Evolutionary conservation across 2,113 vertebrate genomes (phyloP).

Genomic region (Python bivittatus): DNA sequence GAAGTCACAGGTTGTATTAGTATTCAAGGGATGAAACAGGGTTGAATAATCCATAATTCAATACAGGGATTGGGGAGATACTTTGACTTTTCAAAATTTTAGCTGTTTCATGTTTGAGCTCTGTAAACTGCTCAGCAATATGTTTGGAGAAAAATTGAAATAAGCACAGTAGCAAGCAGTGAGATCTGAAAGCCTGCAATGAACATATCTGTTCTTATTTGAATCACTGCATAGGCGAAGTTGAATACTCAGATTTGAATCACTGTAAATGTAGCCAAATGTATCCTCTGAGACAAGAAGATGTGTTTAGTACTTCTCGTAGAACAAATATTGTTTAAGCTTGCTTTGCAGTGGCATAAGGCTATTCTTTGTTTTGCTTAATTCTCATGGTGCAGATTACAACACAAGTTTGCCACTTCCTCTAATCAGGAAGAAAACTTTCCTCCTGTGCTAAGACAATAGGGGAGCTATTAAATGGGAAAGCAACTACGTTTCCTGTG

Average conservation of each 20-base stretch:
- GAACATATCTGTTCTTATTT: not conserved
- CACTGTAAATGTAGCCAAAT: not conserved
- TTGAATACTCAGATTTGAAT: not conserved
- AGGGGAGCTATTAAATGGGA: constrained; percentile 23
- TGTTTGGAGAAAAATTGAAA: not conserved
- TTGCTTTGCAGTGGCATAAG: not conserved
- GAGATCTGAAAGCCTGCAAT: not conserved
- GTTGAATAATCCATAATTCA: not conserved
- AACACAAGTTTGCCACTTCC: not conserved
- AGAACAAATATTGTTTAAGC: not conserved
- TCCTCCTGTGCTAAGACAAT: constrained; percentile 15
- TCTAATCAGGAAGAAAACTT: constrained; percentile 14
- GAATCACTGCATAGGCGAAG: not conserved
- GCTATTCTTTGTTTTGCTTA: constrained; percentile 1
- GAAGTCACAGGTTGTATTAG: not conserved
- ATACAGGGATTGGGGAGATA: not conserved
- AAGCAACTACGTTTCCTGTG: constrained; percentile 46
- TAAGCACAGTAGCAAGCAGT: not conserved
- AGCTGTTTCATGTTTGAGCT: not conserved
- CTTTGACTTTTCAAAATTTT: not conserved
- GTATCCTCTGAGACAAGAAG: not conserved
- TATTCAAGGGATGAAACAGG: not conserved
- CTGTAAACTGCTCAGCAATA: not conserved
- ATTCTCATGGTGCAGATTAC: not conserved
- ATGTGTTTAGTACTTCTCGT: not conserved